phyloP scores from a whole-genome alignment of 2,797 vertebrate species.

The Rhabdophis nuchalis region DNA sequence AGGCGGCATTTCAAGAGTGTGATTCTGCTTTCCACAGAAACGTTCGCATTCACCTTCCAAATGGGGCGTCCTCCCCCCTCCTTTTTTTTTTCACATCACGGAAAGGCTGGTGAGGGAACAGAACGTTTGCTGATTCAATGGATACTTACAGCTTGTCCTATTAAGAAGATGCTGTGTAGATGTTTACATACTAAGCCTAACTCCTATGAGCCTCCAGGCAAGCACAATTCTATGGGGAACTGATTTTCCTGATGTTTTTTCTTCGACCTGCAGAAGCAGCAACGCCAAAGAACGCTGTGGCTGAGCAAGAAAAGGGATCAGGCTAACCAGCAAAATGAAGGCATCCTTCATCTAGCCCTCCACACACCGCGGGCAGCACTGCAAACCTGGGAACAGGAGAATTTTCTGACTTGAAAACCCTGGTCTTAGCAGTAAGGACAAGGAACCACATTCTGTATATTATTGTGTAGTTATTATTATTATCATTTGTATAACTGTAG shows the following conservation, averaged over 20 bases:
- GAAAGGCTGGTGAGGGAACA: background rate
- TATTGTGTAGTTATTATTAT: constrained; percentile 12
- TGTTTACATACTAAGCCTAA: constrained; percentile 51
- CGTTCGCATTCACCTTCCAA: constrained; percentile 5
- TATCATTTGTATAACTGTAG: background rate
- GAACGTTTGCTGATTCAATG: background rate
- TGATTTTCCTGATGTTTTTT: constrained; percentile 35
- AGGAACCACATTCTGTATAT: background rate
- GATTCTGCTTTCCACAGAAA: background rate
- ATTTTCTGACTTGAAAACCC: constrained; percentile 41
- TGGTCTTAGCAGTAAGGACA: constrained; percentile 49
- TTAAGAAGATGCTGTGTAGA: constrained; percentile 1
- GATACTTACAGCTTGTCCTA: background rate
- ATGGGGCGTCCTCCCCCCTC: background rate
- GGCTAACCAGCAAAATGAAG: constrained; percentile 34
- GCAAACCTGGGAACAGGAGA: constrained; percentile 19
- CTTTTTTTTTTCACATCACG: background rate
- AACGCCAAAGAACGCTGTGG: constrained; percentile 14
- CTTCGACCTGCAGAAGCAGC: constrained; percentile 2
- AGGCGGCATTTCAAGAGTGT: background rate
- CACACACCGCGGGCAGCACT: constrained; percentile 6
- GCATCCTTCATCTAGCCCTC: constrained; percentile 31
- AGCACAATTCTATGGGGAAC: constrained; percentile 38
- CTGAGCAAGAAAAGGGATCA: background rate
- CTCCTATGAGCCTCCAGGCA: constrained; percentile 39